phyloP scores from a whole-genome alignment of 2,888 invertebrate species.

The Oscheius myriophilus region DNA sequence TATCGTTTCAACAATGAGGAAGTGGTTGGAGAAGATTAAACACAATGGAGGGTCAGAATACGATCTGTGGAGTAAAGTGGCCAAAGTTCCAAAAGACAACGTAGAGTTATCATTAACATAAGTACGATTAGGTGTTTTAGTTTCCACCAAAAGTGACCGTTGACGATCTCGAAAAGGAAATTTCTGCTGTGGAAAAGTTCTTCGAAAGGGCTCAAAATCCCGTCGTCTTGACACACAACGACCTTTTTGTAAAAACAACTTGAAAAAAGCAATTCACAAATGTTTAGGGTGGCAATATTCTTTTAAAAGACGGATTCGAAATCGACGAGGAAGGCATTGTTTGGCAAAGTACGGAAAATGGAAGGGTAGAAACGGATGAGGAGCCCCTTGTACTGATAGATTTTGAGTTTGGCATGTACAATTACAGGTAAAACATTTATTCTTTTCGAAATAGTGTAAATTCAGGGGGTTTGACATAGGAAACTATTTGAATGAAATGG shows the following conservation, averaged over 20 bases:
- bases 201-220: background rate
- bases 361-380: background rate
- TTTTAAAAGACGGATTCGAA: conserved; percentile 12
- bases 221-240: conserved; percentile 1
- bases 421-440: conserved; percentile 10
- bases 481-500: conserved; percentile 55
- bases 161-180: background rate
- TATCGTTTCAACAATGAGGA: conserved; percentile 76
- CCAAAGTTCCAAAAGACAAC: conserved; percentile 7
- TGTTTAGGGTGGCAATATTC: conserved; percentile 23
- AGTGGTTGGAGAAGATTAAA: conserved; percentile 52
- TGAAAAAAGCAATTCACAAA: background rate
- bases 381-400: conserved; percentile 16
- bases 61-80: conserved; percentile 22
- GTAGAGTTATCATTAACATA: background rate
- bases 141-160: conserved; percentile 9
- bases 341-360: background rate
- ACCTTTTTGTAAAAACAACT: conserved; percentile 12
- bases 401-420: conserved; percentile 18
- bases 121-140: conserved; percentile 3
- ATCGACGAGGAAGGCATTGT: conserved; percentile 8
- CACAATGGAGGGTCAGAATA: conserved; percentile 16
- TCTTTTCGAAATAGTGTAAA: background rate
- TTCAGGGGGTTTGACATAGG: conserved; percentile 59
- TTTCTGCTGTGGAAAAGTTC: conserved; percentile 15